Percentiles rank a stretch among this genome's conserved stretches.
Conservation (phyloP, 2,113 vertebrate species). For the Procavia capensis region DNA sequence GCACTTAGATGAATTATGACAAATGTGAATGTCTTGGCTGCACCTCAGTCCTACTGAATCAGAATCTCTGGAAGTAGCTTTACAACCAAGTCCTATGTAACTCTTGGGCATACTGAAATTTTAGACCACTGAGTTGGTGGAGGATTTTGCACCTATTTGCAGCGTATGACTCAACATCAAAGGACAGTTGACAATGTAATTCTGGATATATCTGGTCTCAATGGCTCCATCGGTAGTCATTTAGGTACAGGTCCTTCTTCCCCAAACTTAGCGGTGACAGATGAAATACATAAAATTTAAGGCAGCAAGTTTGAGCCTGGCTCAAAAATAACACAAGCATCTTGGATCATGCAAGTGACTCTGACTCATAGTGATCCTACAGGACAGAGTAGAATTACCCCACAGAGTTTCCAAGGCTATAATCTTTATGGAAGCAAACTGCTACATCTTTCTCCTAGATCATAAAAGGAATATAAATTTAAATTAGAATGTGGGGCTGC, state of each 20-base stretch:
- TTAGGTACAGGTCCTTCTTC: constrained; percentile 24
- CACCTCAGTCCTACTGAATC: background rate
- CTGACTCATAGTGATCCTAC: background rate
- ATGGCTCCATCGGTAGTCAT: background rate
- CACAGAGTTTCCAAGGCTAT: background rate
- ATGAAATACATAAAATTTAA: background rate
- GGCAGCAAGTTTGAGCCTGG: background rate
- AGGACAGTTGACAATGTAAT: background rate
- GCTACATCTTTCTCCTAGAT: background rate
- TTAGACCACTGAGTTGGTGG: background rate
- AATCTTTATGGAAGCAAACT: background rate
- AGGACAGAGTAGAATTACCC: background rate
- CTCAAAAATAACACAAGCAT: background rate
- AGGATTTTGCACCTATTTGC: constrained; percentile 29
- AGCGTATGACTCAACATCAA: constrained; percentile 1
- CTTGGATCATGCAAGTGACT: background rate
- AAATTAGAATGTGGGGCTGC: background rate
- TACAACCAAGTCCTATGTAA: background rate
- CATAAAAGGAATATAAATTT: background rate
- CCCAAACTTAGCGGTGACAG: constrained; percentile 20
- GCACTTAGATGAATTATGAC: background rate
- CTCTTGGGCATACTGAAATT: background rate
- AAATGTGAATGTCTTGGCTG: background rate
- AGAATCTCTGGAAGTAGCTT: background rate
- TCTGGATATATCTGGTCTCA: background rate